Evolutionary conservation across 2,113 vertebrate genomes (phyloP), one percentile per base, ranked within the genome.

Genomic region (Mobula hypostoma): DNA sequence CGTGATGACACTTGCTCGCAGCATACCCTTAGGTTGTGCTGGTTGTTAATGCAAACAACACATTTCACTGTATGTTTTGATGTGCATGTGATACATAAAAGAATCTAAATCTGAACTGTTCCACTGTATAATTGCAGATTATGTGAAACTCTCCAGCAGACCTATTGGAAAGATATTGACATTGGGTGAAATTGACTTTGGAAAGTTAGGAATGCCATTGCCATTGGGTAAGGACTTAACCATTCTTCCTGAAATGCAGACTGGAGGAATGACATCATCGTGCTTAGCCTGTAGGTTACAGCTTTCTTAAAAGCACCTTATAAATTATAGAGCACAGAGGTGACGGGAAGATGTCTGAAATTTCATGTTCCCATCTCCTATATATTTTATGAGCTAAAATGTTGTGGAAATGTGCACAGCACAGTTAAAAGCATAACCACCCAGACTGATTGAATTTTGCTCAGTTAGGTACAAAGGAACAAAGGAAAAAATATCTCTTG

Each of bases 381-480:
- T 93, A 93, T 93, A 93, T 93, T 93, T 93, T 93, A 93, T 93
- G 91, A 93, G 91, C 70, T 56, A 74, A 74, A 93, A 93, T 93
- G 72, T 93, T 74, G 68, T 76, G 91, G 70, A 29, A 93, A 76
- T 93, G 19, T 74, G 70, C 74, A 74, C 72, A 29, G 68, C 36
- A 48, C 21, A 93, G 40, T 21, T 93, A 29, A 74, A 48, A 56
- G 24, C 21, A 74, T 74, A 93, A 93, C 48, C 2, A 27, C 70
- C 83, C 21, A 9, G 68, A 93, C 3, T 56, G 68, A 76, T 93
- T 36, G 36, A 21, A 93, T 74, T 40, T 74, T 93, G 24, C 32
- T 40, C 70, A 76, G 72, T 93, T 93, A 21, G 72, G 9, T 14
- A 17, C n/a, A 70, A 29, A 9, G 24, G 63, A 11, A 93, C 19